Evolutionary conservation across 2,113 vertebrate genomes (phyloP).

Genomic region (Prunella himalayana): DNA sequence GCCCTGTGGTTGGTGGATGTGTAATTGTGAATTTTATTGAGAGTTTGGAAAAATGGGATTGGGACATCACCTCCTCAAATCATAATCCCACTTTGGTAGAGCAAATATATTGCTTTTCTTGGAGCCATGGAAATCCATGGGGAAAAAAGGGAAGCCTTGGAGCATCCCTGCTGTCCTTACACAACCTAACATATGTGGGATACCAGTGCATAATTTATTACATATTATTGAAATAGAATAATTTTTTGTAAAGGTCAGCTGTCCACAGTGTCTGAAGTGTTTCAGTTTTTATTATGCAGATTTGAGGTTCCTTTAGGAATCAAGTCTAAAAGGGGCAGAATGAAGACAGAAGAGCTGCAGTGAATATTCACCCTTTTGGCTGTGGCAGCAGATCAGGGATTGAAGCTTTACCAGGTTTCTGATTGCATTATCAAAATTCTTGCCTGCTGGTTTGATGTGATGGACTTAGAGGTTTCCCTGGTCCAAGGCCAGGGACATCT

Average conservation of each 20-base stretch:
- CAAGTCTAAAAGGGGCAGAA: not conserved
- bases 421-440: not conserved
- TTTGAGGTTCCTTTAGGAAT: not conserved
- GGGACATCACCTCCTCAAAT: not conserved
- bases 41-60: not conserved
- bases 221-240: not conserved
- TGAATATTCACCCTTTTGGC: not conserved
- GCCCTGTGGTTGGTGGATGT: rapidly evolving
- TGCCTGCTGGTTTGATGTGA: not conserved
- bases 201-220: not conserved
- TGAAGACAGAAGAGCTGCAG: not conserved
- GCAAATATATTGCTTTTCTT: rapidly evolving
- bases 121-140: not conserved
- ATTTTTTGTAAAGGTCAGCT: not conserved
- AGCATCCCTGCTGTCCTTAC: not conserved
- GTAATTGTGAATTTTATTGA: not conserved
- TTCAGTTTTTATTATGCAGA: not conserved
- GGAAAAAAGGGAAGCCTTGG: not conserved
- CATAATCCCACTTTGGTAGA: not conserved
- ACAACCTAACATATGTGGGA: not conserved
- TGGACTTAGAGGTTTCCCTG: not conserved
- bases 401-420: not conserved
- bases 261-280: not conserved
- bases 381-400: not conserved
- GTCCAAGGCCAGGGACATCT: not conserved